Evolutionary conservation across 2,113 vertebrate species (phyloP).

Genomic region (Ammodytes dubius): DNA sequence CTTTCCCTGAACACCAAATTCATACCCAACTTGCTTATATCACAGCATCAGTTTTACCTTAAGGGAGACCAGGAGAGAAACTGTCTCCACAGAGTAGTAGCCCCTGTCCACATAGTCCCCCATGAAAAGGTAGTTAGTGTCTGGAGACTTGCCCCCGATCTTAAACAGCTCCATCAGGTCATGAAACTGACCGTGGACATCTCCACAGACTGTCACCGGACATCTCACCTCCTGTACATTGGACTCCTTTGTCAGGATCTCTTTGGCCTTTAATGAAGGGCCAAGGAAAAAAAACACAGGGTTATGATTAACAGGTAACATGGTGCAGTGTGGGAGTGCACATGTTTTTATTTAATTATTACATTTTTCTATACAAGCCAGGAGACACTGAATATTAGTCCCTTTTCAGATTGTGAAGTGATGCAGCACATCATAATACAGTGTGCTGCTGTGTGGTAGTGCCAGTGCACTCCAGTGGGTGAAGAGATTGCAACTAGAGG

Average conservation of each 20-base stretch:
- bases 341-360: not conserved
- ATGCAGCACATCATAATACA: not conserved
- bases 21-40: not conserved
- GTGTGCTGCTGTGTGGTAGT: conserved; percentile 12
- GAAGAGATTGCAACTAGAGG: conserved; percentile 33
- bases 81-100: conserved; percentile 96
- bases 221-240: conserved; percentile 98
- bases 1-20: not conserved
- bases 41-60: conserved; percentile 87
- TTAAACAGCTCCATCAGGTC: conserved; percentile 87
- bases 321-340: not conserved
- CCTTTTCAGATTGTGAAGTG: not conserved
- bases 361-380: not conserved
- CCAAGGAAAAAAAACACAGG: not conserved
- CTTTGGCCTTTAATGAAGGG: conserved; percentile 89
- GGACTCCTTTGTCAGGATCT: conserved; percentile 97
- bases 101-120: conserved; percentile 86
- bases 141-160: conserved; percentile 94
- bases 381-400: not conserved
- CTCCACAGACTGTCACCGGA: conserved; percentile 93
- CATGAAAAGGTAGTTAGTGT: conserved; percentile 98
- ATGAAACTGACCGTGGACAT: conserved; percentile 86
- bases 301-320: conserved; percentile 2
- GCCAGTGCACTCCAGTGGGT: conserved; percentile 25
- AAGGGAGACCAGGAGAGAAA: conserved; percentile 95